A percentile compares a stretch with the other conserved stretches of the same genome.
phyloP scores from a whole-genome alignment of 1,140 invertebrate genomes.

The Hyles vespertilio region DNA sequence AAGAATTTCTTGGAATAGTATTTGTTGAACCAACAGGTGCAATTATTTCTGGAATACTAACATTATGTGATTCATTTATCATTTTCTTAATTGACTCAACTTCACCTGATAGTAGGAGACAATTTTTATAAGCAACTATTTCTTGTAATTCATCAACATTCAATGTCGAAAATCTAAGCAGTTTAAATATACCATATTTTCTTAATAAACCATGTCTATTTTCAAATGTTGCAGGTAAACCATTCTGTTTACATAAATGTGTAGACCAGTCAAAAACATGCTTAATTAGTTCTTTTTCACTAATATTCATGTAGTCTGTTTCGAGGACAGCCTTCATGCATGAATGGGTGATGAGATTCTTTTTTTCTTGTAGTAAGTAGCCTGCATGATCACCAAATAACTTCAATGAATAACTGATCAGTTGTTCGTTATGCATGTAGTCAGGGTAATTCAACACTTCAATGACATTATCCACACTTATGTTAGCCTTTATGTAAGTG shows the following conservation, averaged over 20 bases:
- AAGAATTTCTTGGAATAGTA: conserved; percentile 29
- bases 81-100: conserved; percentile 32
- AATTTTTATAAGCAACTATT: conserved; percentile 37
- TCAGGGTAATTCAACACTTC: conserved; percentile 75
- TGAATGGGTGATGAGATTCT: conserved; percentile 62
- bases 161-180: conserved; percentile 57
- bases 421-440: conserved; percentile 68
- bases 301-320: conserved; percentile 64
- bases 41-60: neutral
- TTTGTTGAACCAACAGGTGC: neutral
- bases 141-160: conserved; percentile 46
- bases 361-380: conserved; percentile 65
- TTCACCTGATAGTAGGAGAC: conserved; percentile 43
- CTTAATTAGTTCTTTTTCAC: conserved; percentile 69
- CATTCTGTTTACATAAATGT: conserved; percentile 64
- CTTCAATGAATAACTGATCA: conserved; percentile 62
- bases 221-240: conserved; percentile 43
- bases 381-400: conserved; percentile 71
- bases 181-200: conserved; percentile 51
- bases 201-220: conserved; percentile 62
- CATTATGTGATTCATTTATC: conserved; percentile 12
- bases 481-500: conserved; percentile 67
- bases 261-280: conserved; percentile 72
- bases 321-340: conserved; percentile 68
- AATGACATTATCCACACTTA: conserved; percentile 74